phyloP scores from a whole-genome alignment of 2,113 vertebrate species.

The Eretmochelys imbricata region DNA sequence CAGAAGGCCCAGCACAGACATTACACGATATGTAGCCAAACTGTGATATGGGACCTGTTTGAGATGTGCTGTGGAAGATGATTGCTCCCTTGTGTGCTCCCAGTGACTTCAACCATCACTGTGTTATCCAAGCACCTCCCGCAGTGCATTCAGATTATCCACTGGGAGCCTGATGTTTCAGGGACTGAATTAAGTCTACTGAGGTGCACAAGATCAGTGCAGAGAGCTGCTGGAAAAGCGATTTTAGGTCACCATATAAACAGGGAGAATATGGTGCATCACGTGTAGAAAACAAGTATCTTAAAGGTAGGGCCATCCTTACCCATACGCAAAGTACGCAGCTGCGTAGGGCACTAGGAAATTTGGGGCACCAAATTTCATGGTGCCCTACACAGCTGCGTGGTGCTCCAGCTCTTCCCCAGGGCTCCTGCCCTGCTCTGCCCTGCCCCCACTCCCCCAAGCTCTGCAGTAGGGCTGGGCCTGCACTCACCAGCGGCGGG shows the following conservation, averaged over 20 bases:
- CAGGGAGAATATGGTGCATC: too few species aligned
- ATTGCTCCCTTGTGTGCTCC: not conserved
- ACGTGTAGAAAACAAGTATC: not conserved
- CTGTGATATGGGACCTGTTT: not conserved
- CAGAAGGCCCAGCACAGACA: not conserved
- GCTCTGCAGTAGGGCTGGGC: too few species aligned
- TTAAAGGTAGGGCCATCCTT: not conserved
- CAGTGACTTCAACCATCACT: not conserved
- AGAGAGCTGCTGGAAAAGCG: not conserved
- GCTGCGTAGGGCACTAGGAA: too few species aligned
- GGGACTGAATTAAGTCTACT: not conserved
- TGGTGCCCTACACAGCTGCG: too few species aligned
- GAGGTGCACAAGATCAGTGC: not conserved
- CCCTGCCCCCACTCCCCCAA: too few species aligned
- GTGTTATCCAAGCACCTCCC: not conserved
- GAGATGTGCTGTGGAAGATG: not conserved
- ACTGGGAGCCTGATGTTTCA: not conserved
- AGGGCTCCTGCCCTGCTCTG: too few species aligned
- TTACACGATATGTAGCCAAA: not conserved
- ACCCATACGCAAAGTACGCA: too few species aligned
- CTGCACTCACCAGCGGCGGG: too few species aligned
- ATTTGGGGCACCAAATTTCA: too few species aligned
- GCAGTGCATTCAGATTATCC: not conserved
- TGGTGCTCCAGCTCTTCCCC: too few species aligned
- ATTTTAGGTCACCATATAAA: not conserved